Evolutionary conservation across 2,888 invertebrate genomes (phyloP).

Genomic region (Cloeon dipterum): DNA sequence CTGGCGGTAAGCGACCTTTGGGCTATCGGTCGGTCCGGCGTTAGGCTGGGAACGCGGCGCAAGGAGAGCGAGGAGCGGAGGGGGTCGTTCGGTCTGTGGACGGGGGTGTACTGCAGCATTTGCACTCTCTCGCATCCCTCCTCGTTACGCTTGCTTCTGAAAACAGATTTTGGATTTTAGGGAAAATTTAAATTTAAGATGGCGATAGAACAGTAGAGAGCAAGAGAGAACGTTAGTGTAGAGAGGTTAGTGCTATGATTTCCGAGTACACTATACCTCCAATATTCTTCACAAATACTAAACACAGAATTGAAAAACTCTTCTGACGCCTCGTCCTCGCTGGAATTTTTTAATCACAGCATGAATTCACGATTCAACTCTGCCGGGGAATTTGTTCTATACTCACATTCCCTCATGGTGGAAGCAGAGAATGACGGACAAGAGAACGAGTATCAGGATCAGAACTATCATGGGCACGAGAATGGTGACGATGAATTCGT

Average conservation of each 20-base stretch:
- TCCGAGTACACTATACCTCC: too few relatives aligned
- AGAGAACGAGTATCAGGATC: constrained; percentile 34
- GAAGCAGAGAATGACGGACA: constrained; percentile 51
- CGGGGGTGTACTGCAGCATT: constrained; percentile 35
- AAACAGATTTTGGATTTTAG: constrained; percentile 10
- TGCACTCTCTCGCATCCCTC: constrained; percentile 27
- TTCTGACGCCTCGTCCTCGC: constrained; percentile 30
- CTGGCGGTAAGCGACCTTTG: not conserved
- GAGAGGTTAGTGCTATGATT: too few relatives aligned
- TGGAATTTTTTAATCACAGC: constrained; percentile 3
- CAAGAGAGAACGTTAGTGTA: too few relatives aligned
- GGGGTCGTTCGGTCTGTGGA: constrained; percentile 29
- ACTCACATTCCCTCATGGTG: constrained; percentile 58
- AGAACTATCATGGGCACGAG: constrained; percentile 44
- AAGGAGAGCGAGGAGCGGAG: constrained; percentile 32
- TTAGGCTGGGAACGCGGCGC: constrained; percentile 13
- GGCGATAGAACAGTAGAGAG: too few relatives aligned
- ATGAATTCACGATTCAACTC: constrained; percentile 2
- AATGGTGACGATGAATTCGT: constrained; percentile 43
- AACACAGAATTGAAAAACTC: constrained; percentile 46
- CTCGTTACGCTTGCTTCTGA: constrained; percentile 18
- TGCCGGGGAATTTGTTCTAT: constrained; percentile 3
- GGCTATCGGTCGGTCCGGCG: not conserved
- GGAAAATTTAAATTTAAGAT: too few relatives aligned
- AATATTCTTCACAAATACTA: constrained; percentile 43